Evolutionary conservation across 2,888 invertebrate genomes (phyloP), one percentile per base, ranked within the genome.

Genomic region (Drosophila flavopinicola): DNA sequence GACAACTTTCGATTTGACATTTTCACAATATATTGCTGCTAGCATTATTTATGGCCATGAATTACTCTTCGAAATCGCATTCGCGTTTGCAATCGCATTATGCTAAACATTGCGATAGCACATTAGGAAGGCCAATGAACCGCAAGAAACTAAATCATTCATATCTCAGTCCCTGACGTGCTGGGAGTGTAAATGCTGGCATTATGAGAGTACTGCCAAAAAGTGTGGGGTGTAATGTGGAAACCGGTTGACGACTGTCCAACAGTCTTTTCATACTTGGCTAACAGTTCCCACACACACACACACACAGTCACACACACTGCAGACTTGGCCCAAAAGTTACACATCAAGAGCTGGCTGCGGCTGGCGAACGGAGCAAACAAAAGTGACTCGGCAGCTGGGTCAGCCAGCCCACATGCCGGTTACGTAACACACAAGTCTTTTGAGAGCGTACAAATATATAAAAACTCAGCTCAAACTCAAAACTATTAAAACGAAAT

Each of bases 211-310:
- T 75, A 80, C 69, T 69, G 66, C 64, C 78, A 64, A 84, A 48
- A 65, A 74, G 64, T 53, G 48, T 56, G 61, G 68, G 79, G 66
- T 71, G 83, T 83, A 71, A 74, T 68, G 49, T 66, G 79, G 44
- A 85, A 80, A 80, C 80, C 85, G 80, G 85, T 80, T 80, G 76
- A 78, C 69, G 72, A 66, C 65, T 76, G 56, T 52, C 53, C 37
- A 44, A 24, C 53, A 54, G 32, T 48, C 58, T 58, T 56, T 69
- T 66, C 63, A 66, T 72, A 73, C 67, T 83, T 70, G 76, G 84
- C 49, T 49, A 37, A 48, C 67, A 63, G 61, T 73, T 69, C 73
- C 72, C 75, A 80, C 66, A 65, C 60, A 45, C 54, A 35, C 45
- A 33, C 17, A 29, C 15, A 27, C 42, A 51, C 41, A n/a, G n/a